A percentile compares a stretch with the other conserved stretches of the same genome.
Conservation (phyloP, 2,888 invertebrate genomes). For the Hyposoter didymator region DNA sequence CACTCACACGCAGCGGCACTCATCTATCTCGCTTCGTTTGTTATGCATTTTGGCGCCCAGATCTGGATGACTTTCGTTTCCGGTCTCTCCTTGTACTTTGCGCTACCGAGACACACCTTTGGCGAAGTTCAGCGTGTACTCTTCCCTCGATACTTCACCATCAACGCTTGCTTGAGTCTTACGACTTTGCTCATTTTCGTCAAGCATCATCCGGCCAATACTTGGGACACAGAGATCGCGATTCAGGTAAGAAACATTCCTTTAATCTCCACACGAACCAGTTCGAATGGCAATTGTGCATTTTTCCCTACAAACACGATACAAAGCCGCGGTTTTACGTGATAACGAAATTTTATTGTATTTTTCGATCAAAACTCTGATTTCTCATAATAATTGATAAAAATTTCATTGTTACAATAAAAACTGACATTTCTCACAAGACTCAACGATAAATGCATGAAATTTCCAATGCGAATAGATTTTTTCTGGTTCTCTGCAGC, state of each 20-base stretch:
- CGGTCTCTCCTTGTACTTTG: conserved; percentile 94
- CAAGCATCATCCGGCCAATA: conserved; percentile 86
- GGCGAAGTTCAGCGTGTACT: conserved; percentile 94
- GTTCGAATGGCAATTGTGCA: background rate
- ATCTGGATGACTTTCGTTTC: conserved; percentile 97
- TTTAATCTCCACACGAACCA: background rate
- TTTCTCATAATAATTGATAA: no score
- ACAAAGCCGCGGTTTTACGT: background rate
- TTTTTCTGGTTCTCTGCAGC: no score
- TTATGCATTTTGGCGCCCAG: conserved; percentile 94
- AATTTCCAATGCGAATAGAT: no score
- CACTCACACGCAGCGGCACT: conserved; percentile 85
- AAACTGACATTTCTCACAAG: no score
- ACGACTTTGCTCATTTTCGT: conserved; percentile 90
- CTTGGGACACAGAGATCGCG: conserved; percentile 85
- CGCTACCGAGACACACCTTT: conserved; percentile 93
- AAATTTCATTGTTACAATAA: no score
- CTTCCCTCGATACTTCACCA: conserved; percentile 94
- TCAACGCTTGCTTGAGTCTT: conserved; percentile 91
- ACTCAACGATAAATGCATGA: no score
- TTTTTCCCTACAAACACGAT: background rate
- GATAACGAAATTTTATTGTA: no score
- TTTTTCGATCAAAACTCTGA: no score
- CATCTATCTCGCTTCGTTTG: conserved; percentile 91
- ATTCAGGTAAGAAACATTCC: conserved; percentile 84